Conservation (phyloP, 2,888 invertebrate species). For the Coelinius sp. region DNA sequence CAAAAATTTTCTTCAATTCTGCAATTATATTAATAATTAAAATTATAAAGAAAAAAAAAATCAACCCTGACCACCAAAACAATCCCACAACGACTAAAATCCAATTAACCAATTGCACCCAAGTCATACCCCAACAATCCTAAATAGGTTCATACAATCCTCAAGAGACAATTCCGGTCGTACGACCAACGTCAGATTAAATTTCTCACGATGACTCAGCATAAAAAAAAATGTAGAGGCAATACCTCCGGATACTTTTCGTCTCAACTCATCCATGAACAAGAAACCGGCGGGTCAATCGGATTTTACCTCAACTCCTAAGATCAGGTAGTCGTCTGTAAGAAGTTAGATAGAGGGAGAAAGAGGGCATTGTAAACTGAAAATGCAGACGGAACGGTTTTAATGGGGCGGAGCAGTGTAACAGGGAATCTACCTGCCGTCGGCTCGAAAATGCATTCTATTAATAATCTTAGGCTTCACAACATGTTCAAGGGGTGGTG, state of each 20-base stretch:
- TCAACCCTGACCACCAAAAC: not conserved
- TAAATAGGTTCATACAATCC: not conserved
- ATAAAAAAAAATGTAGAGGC: constrained; percentile 6
- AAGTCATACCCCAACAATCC: not conserved
- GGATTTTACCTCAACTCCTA: constrained; percentile 23
- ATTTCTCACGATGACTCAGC: constrained; percentile 34
- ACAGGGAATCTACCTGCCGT: constrained; percentile 56
- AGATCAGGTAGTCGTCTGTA: constrained; percentile 16
- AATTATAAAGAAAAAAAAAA: no score
- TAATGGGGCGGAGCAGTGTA: constrained; percentile 37
- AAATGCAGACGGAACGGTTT: constrained; percentile 30
- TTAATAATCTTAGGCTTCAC: constrained; percentile 60
- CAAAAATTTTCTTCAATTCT: not conserved
- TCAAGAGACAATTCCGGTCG: constrained; percentile 26
- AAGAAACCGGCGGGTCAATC: constrained; percentile 15
- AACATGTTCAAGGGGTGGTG: not conserved
- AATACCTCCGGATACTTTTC: not conserved
- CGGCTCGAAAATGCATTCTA: constrained; percentile 65
- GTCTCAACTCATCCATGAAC: constrained; percentile 18
- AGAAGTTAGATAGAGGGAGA: constrained; percentile 23
- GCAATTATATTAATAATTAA: no score
- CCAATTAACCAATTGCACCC: not conserved
- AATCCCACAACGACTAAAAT: not conserved
- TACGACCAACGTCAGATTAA: constrained; percentile 38
- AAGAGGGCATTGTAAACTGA: constrained; percentile 13